phyloP scores from a whole-genome alignment of 2,797 vertebrate species.

The Acanthurus lineatus region DNA sequence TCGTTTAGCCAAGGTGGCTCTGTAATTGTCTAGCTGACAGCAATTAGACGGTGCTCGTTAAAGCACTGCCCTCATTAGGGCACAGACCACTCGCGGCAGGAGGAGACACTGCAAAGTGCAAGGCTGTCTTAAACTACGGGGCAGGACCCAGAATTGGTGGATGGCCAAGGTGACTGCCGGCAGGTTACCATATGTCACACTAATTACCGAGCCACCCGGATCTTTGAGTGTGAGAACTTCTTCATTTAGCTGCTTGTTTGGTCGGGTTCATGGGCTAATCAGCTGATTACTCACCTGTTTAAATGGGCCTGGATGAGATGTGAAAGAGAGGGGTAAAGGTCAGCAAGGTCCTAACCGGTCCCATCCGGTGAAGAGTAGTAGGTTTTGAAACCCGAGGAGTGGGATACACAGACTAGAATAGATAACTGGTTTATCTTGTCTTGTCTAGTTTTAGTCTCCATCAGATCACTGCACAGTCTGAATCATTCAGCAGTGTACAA shows the following conservation, averaged over 20 bases:
- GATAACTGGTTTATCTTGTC: slow-evolving; percentile 34
- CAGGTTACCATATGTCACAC: slow-evolving; percentile 58
- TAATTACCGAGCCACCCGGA: slow-evolving; percentile 61
- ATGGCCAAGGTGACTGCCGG: slow-evolving; percentile 48
- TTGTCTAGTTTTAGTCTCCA: slow-evolving; percentile 40
- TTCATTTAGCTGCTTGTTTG: slow-evolving; percentile 54
- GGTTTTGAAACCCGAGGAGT: slow-evolving; percentile 22
- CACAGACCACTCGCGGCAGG: slow-evolving; percentile 39
- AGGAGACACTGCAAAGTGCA: slow-evolving; percentile 32
- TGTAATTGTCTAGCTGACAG: slow-evolving; percentile 70
- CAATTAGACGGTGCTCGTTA: slow-evolving; percentile 71
- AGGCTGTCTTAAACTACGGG: slow-evolving; percentile 52
- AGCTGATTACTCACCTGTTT: slow-evolving; percentile 77
- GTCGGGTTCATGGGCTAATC: slow-evolving; percentile 65
- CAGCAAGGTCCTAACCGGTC: slow-evolving; percentile 46
- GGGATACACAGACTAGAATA: slow-evolving; percentile 25
- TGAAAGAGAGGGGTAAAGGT: slow-evolving; percentile 34
- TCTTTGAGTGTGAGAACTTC: slow-evolving; percentile 41
- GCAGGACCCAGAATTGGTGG: slow-evolving; percentile 43
- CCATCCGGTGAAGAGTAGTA: slow-evolving; percentile 38
- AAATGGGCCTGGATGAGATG: slow-evolving; percentile 47
- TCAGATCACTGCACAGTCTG: slow-evolving; percentile 24
- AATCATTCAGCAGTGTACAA: slow-evolving; percentile 16
- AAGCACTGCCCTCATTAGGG: slow-evolving; percentile 64
- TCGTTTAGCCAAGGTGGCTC: slow-evolving; percentile 45